Percentiles rank a stretch among this genome's conserved stretches.
Evolutionary conservation across 2,113 vertebrate species (phyloP).

Genomic region (Verasper variegatus): DNA sequence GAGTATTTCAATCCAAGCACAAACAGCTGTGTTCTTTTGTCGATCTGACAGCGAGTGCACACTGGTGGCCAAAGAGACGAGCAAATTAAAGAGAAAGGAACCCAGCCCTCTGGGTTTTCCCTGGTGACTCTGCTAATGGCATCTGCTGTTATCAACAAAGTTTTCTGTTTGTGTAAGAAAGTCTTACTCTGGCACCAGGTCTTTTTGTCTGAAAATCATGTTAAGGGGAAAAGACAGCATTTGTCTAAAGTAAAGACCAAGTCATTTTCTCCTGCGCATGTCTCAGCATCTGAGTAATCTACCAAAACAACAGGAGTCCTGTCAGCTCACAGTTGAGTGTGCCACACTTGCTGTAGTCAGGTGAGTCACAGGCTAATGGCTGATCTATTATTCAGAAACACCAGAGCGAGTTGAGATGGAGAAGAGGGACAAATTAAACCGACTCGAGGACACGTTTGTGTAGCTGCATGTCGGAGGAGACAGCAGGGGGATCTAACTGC

Average conservation of each 20-base stretch:
- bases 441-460: neutral
- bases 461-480: neutral
- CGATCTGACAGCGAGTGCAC: constrained; percentile 13
- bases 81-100: neutral
- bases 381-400: constrained; percentile 65
- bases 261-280: constrained; percentile 2
- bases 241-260: neutral
- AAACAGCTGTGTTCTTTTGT: constrained; percentile 22
- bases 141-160: neutral
- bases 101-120: neutral
- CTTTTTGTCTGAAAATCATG: neutral
- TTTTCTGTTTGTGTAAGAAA: neutral
- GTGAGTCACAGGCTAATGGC: constrained; percentile 63
- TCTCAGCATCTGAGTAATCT: constrained; percentile 9
- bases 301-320: constrained; percentile 9
- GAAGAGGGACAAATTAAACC: constrained; percentile 10
- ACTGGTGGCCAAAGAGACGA: neutral
- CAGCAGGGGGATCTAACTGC: neutral
- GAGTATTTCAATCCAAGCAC: constrained; percentile 11
- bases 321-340: constrained; percentile 22
- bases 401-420: neutral
- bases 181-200: neutral
- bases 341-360: constrained; percentile 23
- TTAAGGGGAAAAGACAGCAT: neutral
- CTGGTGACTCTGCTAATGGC: constrained; percentile 8